Conservation (phyloP, 2,888 invertebrate species). For the Crematogaster levior region DNA sequence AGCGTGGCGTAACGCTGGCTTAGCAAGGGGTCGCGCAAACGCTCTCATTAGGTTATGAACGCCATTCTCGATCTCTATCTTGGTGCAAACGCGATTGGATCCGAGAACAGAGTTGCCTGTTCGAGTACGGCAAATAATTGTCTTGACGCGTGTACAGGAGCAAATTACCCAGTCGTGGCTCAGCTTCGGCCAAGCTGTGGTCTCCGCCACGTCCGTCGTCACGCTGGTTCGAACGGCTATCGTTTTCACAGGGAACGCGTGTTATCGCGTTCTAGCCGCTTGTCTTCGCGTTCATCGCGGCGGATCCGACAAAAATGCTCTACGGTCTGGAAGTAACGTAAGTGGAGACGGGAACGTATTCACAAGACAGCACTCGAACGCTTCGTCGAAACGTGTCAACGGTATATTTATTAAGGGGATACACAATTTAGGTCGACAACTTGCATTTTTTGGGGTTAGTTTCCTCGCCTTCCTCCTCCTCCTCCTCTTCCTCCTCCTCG, state of each 20-base stretch:
- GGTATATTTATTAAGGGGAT: conserved; percentile 15
- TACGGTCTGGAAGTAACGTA: neutral
- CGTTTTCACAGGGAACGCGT: conserved; percentile 3
- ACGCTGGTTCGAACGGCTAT: neutral
- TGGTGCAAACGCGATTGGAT: neutral
- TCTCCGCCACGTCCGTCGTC: neutral
- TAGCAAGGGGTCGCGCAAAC: neutral
- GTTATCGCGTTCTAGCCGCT: conserved; percentile 12
- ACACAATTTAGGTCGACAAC: conserved; percentile 55
- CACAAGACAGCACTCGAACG: neutral
- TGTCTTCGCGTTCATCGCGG: neutral
- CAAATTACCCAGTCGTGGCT: conserved; percentile 18
- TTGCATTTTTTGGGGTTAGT: conserved; percentile 79
- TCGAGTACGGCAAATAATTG: neutral
- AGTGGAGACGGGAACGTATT: neutral
- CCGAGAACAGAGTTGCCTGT: neutral
- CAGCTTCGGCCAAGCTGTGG: neutral
- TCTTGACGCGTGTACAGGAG: neutral
- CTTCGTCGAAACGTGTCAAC: neutral
- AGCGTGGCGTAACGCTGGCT: neutral
- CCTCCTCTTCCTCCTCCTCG: conserved; percentile 61
- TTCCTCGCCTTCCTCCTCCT: neutral
- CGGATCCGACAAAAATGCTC: conserved; percentile 35
- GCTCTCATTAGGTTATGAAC: conserved; percentile 11
- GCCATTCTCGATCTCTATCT: too few relatives aligned